These are phyloP conservation scores for Macrobrachium rosenbergii DNA, from an alignment of 1,140 invertebrate species.

Conservation along the genomic window DNA sequence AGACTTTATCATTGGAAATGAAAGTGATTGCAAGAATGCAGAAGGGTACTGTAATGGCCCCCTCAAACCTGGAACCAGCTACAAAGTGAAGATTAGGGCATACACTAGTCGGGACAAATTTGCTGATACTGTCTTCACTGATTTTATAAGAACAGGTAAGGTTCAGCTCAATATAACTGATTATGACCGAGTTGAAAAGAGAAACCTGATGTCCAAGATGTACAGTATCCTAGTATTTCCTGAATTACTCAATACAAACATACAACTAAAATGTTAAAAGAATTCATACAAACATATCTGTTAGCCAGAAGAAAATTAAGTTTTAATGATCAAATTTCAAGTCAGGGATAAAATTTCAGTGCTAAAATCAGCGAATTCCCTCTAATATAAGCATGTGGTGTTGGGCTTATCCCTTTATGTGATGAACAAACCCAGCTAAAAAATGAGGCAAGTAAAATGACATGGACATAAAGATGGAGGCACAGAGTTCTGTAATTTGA, in stretches of 20 bases:
- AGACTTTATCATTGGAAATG: constrained; percentile 89
- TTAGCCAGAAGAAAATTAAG: no score
- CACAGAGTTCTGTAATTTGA: no score
- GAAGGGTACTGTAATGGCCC: constrained; percentile 90
- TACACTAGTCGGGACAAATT: constrained; percentile 93
- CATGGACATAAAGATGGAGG: no score
- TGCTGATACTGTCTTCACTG: constrained; percentile 91
- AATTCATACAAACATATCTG: no score
- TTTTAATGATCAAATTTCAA: no score
- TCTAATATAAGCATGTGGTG: no score
- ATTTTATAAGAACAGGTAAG: constrained; percentile 76
- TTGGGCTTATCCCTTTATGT: no score
- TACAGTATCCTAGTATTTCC: background rate
- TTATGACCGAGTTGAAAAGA: background rate
- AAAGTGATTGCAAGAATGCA: constrained; percentile 77
- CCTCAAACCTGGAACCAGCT: constrained; percentile 89
- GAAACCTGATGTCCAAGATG: background rate
- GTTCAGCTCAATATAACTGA: background rate
- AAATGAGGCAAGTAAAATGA: no score
- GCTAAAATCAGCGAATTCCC: no score
- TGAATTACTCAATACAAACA: background rate
- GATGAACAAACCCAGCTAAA: no score
- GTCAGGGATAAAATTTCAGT: no score
- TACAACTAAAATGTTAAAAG: no score
- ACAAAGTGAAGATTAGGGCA: constrained; percentile 91